Percentiles rank a stretch among this genome's conserved stretches.
Conservation (phyloP, 2,888 invertebrate species). For the Thysanoteuthis rhombus region DNA sequence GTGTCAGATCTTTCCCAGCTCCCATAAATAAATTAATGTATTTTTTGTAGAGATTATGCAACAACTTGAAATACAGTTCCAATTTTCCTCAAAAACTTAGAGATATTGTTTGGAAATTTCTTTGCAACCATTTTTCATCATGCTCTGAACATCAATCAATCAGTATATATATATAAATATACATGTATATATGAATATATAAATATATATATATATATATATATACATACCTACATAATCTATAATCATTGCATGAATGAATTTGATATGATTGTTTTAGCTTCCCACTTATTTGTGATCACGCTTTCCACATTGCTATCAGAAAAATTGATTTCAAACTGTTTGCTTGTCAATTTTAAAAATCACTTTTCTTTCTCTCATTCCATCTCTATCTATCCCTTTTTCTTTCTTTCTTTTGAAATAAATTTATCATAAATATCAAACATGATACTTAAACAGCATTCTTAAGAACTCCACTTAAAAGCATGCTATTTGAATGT, state of each 20-base stretch:
- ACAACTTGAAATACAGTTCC: too few relatives aligned
- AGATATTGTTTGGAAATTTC: background rate
- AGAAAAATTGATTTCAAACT: background rate
- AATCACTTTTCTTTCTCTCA: background rate
- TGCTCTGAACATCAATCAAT: background rate
- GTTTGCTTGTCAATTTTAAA: background rate
- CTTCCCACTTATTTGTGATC: conserved; percentile 12
- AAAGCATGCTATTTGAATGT: conserved; percentile 1
- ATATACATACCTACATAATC: too few relatives aligned
- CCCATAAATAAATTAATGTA: background rate
- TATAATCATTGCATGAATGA: too few relatives aligned
- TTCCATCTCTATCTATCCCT: background rate
- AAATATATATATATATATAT: background rate
- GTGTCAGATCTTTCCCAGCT: background rate
- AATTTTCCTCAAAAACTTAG: background rate
- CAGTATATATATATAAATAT: background rate
- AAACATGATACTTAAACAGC: background rate
- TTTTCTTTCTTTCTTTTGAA: background rate
- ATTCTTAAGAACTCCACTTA: background rate
- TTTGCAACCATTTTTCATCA: background rate
- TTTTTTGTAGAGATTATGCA: background rate
- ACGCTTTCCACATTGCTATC: background rate
- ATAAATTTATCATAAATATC: background rate
- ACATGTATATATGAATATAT: background rate
- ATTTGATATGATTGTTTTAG: background rate